phyloP scores from a whole-genome alignment of 2,888 invertebrate species.

The Amblyteles armatorius region DNA sequence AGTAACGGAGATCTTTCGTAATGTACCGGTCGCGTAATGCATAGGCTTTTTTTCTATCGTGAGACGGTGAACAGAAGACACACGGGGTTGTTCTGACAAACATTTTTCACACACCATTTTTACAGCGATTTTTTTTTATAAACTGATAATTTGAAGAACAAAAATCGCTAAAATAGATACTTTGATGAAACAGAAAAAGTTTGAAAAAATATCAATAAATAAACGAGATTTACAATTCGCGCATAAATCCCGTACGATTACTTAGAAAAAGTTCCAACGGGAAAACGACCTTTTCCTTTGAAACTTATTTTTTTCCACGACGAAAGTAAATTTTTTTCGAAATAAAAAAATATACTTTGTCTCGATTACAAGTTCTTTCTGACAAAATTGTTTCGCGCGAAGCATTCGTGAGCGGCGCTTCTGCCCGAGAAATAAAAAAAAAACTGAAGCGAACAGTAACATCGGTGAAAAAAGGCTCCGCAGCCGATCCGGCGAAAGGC shows the following conservation, averaged over 20 bases:
- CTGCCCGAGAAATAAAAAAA: background rate
- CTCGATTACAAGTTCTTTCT: too few relatives aligned
- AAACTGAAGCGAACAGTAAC: background rate
- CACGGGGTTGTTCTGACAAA: background rate
- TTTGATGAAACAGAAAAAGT: too few relatives aligned
- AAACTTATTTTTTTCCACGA: too few relatives aligned
- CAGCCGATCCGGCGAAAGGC: background rate
- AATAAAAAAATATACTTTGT: too few relatives aligned
- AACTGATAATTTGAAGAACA: background rate
- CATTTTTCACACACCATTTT: background rate
- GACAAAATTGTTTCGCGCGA: background rate
- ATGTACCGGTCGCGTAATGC: conserved; percentile 28
- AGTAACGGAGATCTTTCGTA: conserved; percentile 55
- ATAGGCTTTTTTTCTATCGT: conserved; percentile 14
- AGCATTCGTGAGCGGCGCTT: background rate
- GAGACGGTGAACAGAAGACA: background rate
- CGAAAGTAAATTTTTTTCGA: too few relatives aligned
- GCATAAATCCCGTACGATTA: too few relatives aligned
- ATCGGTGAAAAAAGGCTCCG: background rate
- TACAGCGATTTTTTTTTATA: background rate
- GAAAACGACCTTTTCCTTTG: too few relatives aligned
- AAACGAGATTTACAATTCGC: too few relatives aligned
- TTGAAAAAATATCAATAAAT: too few relatives aligned
- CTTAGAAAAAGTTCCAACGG: too few relatives aligned
- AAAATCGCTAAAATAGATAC: too few relatives aligned